A percentile compares a stretch with the other conserved stretches of the same genome.
phyloP scores from a whole-genome alignment of 2,797 vertebrate genomes.

The Moxostoma hubbsi region DNA sequence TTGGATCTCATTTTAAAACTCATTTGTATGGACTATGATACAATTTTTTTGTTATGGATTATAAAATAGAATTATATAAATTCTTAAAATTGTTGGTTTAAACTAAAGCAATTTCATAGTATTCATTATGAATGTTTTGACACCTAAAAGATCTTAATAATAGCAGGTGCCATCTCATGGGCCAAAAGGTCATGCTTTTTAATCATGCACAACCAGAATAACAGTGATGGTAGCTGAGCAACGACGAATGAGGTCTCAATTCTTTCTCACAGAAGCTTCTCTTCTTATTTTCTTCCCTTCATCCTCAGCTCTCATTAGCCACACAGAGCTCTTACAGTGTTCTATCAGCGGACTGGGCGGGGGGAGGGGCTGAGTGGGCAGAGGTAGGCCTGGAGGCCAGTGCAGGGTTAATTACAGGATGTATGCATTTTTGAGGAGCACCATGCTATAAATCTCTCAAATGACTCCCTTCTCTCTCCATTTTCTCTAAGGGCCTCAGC shows the following conservation, averaged over 20 bases:
- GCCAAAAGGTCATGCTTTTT: constrained; percentile 13
- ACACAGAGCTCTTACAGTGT: constrained; percentile 8
- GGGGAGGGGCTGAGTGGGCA: constrained; percentile 56
- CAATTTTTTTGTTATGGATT: not conserved
- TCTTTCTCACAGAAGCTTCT: constrained; percentile 5
- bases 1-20: no score
- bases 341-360: constrained; percentile 35
- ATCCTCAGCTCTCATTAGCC: constrained; percentile 32
- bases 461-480: constrained; percentile 61
- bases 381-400: constrained; percentile 71
- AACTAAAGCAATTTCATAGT: not conserved
- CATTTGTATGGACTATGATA: no score
- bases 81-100: not conserved
- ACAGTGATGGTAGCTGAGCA: constrained; percentile 23
- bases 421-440: constrained; percentile 77
- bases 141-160: not conserved
- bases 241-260: not conserved
- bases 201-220: not conserved
- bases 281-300: not conserved
- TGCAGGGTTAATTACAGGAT: constrained; percentile 83
- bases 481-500: constrained; percentile 36
- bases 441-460: constrained; percentile 79
- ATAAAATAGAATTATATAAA: not conserved
- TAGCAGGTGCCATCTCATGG: not conserved
- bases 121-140: not conserved